Percentiles rank a stretch among this genome's conserved stretches.
phyloP scores from a whole-genome alignment of 2,797 vertebrate genomes.

The Uromys caudimaculatus region DNA sequence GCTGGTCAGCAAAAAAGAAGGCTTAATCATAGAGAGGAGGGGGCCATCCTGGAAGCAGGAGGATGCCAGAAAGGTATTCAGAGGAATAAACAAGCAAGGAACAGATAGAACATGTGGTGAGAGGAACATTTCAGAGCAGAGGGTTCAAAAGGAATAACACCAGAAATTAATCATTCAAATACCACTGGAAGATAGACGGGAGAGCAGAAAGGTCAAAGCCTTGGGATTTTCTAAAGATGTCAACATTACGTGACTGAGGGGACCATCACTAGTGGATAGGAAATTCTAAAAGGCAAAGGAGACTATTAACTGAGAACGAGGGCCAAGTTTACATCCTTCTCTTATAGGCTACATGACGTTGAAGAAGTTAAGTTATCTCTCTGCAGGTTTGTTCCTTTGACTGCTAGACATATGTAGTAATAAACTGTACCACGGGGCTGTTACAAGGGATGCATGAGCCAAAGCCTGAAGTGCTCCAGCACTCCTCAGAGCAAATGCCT shows the following conservation, averaged over 20 bases:
- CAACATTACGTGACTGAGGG: not conserved
- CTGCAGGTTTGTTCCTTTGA: not conserved
- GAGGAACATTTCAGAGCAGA: not conserved
- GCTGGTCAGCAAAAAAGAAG: not conserved
- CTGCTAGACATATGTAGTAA: not conserved
- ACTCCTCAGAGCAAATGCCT: not conserved
- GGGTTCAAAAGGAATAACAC: not conserved
- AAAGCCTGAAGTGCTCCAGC: not conserved
- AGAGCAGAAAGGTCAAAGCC: not conserved
- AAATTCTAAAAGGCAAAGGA: not conserved
- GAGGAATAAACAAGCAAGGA: not conserved
- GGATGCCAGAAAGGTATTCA: not conserved
- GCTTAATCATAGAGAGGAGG: not conserved
- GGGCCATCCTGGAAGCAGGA: accelerated
- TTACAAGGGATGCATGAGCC: not conserved
- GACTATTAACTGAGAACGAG: not conserved
- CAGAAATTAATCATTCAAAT: not conserved
- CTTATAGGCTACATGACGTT: not conserved
- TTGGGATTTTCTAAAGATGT: not conserved
- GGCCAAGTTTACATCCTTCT: not conserved
- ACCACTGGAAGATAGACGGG: not conserved
- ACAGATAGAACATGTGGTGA: not conserved
- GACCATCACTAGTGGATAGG: not conserved
- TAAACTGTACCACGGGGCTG: not conserved
- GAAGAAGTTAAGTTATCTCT: not conserved